Base-by-base conservation (phyloP, 1,140 invertebrate genomes). In the Delia radicum region DNA sequence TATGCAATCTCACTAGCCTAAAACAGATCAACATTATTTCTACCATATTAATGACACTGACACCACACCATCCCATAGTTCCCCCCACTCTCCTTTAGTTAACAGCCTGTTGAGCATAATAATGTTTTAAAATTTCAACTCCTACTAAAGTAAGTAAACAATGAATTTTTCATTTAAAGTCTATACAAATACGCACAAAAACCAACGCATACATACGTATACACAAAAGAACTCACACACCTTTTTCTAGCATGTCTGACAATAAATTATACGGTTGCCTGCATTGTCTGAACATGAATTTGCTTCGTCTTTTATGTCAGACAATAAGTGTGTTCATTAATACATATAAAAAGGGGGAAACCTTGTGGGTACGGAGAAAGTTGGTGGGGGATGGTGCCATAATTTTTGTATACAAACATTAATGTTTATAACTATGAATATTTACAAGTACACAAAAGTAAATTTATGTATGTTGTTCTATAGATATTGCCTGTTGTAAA, bases 181-280 rank as follows among this genome's bases (percentile, higher is more conserved):
- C n/a, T n/a, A n/a, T n/a, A n/a, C n/a, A n/a, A n/a, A 33, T 33
- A 33, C 31, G 31, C 31, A 33, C 31, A 10, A 33, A 33, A 5
- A 5, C 31, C 4, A 5, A 33, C 10, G 10, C 31, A 33, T 33
- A 33, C 31, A 33, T 33, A 33, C 10, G 31, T 4, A 33, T 33
- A 33, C 31, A 33, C 31, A 33, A 33, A 33, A 4, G 31, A 33
- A 33, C 37, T 42, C 37, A 42, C 37, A 42, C 31, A 5, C 37
- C 37, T 15, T 13, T 15, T 42, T 15, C 0, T 13, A 55, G 24
- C 6, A 55, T 18, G 24, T 18, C 63, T 18, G n/a, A 67, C 63
- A 67, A 67, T 67, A 67, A 67, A 67, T 67, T 67, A 67, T 31
- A 29, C 18, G 63, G 27, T 29, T 67, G 63, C 27, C 27, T 67